Evolutionary conservation across 2,888 invertebrate genomes (phyloP).

Genomic region (Penaeus monodon): DNA sequence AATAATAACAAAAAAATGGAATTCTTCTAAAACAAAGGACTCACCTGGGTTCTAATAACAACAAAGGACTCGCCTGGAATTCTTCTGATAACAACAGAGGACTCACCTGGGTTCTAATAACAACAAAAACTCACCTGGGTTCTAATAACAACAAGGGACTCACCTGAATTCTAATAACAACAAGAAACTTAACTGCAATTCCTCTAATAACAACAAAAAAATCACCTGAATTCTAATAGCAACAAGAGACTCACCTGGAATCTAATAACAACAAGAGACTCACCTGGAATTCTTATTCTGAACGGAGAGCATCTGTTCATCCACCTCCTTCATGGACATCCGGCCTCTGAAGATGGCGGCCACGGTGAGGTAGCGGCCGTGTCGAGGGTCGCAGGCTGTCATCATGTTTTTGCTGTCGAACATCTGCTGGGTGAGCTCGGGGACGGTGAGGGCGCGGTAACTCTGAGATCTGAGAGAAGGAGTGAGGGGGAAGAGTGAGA

Average conservation of each 20-base stretch:
- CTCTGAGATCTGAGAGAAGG: conserved; percentile 71
- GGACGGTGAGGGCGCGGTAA: conserved; percentile 79
- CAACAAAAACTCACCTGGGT: no score
- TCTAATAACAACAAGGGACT: not conserved
- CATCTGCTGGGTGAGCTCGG: conserved; percentile 78
- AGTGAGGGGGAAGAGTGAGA: not conserved
- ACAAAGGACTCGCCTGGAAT: no score
- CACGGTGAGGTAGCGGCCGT: conserved; percentile 75
- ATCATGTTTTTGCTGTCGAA: conserved; percentile 80
- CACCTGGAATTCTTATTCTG: conserved; percentile 78
- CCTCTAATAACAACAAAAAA: no score
- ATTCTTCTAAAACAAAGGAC: no score
- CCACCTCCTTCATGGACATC: conserved; percentile 79
- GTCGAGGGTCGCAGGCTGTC: conserved; percentile 76
- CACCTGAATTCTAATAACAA: conserved; percentile 4
- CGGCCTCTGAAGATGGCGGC: conserved; percentile 75
- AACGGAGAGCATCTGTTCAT: conserved; percentile 83
- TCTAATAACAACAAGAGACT: no score
- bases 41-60: no score
- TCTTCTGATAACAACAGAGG: no score
- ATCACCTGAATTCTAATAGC: no score
- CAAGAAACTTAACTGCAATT: no score
- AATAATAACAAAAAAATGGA: no score
- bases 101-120: no score
- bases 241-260: no score